Conservation (phyloP, 2,113 vertebrate genomes). For the Lophotis ruficrista region DNA sequence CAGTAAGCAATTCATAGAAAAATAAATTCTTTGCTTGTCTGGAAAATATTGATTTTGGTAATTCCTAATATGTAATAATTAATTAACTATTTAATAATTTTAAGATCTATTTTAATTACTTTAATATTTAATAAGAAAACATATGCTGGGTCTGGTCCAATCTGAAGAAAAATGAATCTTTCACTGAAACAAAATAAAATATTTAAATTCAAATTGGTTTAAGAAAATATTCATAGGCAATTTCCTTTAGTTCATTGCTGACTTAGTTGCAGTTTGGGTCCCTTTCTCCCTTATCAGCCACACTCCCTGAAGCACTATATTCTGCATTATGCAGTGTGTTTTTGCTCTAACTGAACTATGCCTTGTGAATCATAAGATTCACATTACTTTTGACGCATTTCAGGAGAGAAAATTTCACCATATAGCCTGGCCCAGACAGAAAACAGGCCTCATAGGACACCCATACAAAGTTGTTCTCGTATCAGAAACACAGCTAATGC, state of each 20-base stretch:
- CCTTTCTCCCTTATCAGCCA: not conserved
- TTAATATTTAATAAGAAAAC: not conserved
- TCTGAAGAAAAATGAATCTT: not conserved
- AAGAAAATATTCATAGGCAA: constrained; percentile 5
- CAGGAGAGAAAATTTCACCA: not conserved
- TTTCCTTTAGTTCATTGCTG: not conserved
- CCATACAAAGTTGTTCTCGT: accelerated
- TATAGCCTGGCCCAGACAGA: not conserved
- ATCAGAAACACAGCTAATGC: not conserved
- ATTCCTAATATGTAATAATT: not conserved
- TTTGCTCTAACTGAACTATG: not conserved
- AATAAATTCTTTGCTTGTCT: not conserved
- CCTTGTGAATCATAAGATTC: not conserved
- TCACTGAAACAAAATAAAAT: not conserved
- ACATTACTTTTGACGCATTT: not conserved
- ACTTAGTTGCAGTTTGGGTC: not conserved
- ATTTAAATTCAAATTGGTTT: not conserved
- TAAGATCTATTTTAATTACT: not conserved
- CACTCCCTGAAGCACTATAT: not conserved
- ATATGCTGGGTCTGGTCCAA: not conserved
- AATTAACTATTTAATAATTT: not conserved
- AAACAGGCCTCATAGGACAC: not conserved
- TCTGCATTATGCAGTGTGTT: not conserved
- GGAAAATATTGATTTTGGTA: not conserved
- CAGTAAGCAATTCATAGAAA: not conserved